Percentiles rank a stretch among this genome's conserved stretches.
Conservation (phyloP, 2,797 vertebrate genomes). For the Taenioides sp. region DNA sequence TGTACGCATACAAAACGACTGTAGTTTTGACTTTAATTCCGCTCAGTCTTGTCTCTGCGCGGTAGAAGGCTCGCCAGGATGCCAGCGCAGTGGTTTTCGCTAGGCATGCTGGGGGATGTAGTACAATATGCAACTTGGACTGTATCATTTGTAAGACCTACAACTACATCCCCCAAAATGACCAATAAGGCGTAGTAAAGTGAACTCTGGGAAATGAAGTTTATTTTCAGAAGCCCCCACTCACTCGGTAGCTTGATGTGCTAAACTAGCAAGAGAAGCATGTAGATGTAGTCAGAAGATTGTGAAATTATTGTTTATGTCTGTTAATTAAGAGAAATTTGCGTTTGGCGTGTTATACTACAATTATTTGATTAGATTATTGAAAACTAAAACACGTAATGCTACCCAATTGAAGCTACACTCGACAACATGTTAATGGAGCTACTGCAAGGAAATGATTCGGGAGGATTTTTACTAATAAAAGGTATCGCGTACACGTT, state of each 20-base stretch:
- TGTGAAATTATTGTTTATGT: background rate
- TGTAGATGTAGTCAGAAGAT: background rate
- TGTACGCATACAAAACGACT: slow-evolving; percentile 48
- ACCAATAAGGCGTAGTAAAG: fast-evolving
- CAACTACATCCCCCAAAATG: slow-evolving; percentile 55
- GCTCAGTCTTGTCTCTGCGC: slow-evolving; percentile 71
- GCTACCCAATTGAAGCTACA: slow-evolving; percentile 50
- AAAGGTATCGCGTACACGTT: slow-evolving; percentile 65
- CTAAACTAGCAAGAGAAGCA: slow-evolving; percentile 26
- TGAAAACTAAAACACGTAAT: background rate
- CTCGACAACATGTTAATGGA: slow-evolving; percentile 71
- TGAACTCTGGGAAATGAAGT: slow-evolving; percentile 53
- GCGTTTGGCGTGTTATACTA: too few species aligned
- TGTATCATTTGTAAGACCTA: fast-evolving
- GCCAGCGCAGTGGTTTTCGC: slow-evolving; percentile 28
- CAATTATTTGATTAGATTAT: background rate
- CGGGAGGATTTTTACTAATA: slow-evolving; percentile 73
- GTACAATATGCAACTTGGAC: slow-evolving; percentile 8
- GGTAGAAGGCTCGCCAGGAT: slow-evolving; percentile 71
- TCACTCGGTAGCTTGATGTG: background rate
- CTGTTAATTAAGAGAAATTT: background rate
- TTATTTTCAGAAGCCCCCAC: background rate
- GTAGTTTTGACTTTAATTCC: slow-evolving; percentile 71
- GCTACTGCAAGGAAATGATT: slow-evolving; percentile 68
- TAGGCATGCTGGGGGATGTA: slow-evolving; percentile 55